Evolutionary conservation across 2,797 vertebrate genomes (phyloP), one percentile per base, ranked within the genome.

Genomic region (Diceros bicornis): DNA sequence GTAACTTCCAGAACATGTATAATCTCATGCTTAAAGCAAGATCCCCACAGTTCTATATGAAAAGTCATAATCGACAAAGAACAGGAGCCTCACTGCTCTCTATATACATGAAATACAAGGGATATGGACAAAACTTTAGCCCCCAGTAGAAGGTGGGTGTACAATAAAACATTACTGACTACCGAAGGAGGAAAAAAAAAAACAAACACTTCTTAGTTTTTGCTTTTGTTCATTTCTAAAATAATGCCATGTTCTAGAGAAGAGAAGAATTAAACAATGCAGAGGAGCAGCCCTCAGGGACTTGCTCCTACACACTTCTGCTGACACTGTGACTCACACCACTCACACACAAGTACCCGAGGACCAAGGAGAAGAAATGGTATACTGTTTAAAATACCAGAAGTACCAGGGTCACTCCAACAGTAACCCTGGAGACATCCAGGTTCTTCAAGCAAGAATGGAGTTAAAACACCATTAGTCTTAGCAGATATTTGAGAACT

Each of bases 191-290:
- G 34, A 17, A 47, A 88, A 93, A 66, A 82, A 44, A 92, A 29
- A 50, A 61, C 10, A 74, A 93, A 95, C 79, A 52, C 50, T 37
- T 94, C 91, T 44, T n/a, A 50, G 55, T 91, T 55, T 69, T 62
- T 37, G 93, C 93, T 95, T 97, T 77, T 85, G 89, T 89, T 97
- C 92, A 85, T 86, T 97, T 97, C 91, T 55, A 79, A 75, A 87
- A 84, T 86, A 97, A 82, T 92, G 62, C 9, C 89, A 96, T 47
- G 90, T 94, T 88, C 74, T 93, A 95, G n/a, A 75, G 89, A 98
- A 62, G 86, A 27, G 68, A 96, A 86, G 97, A 50, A n/a, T 29
- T 68, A 88, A 77, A 71, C 21, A 59, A 41, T 86, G 91, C 78
- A 16, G 96, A 96, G 85, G 2, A 57, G 50, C 77, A 89, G 96